phyloP scores from a whole-genome alignment of 2,888 invertebrate species.

The Arge pagana region DNA sequence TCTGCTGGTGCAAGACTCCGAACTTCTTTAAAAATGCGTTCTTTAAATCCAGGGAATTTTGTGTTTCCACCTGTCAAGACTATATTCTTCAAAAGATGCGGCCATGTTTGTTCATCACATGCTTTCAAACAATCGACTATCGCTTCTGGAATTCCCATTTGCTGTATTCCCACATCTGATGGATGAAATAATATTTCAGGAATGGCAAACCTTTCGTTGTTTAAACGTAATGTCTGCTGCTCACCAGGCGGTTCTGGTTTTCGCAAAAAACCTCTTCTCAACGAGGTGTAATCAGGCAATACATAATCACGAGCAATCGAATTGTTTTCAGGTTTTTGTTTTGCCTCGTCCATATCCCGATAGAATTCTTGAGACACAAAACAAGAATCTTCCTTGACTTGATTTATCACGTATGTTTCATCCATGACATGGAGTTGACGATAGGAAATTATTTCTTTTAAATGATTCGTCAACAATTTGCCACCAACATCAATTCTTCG shows the following conservation, averaged over 20 bases:
- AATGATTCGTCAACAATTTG: constrained; percentile 94
- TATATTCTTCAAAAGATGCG: constrained; percentile 81
- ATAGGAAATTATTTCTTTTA: constrained; percentile 97
- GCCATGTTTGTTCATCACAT: constrained; percentile 75
- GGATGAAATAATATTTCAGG: constrained; percentile 96
- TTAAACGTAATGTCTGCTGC: constrained; percentile 81
- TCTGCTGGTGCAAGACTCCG: constrained; percentile 78
- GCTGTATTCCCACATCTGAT: constrained; percentile 88
- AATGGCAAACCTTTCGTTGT: constrained; percentile 92
- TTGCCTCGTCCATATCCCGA: constrained; percentile 75
- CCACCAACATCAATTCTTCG: constrained; percentile 93
- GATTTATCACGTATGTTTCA: constrained; percentile 97
- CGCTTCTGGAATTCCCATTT: constrained; percentile 91
- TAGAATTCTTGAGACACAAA: constrained; percentile 87
- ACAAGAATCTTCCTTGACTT: constrained; percentile 97
- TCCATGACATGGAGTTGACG: constrained; percentile 97
- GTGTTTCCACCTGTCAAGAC: constrained; percentile 82
- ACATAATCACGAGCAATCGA: constrained; percentile 88
- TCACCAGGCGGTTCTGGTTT: constrained; percentile 60
- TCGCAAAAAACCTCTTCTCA: constrained; percentile 77
- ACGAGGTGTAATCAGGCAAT: constrained; percentile 91
- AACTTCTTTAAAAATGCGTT: constrained; percentile 78
- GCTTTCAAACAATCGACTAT: constrained; percentile 76
- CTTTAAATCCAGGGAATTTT: constrained; percentile 82
- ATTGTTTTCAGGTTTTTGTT: constrained; percentile 65